Evolutionary conservation across 2,888 invertebrate genomes (phyloP).

Genomic region (Thymelicus sylvestris): DNA sequence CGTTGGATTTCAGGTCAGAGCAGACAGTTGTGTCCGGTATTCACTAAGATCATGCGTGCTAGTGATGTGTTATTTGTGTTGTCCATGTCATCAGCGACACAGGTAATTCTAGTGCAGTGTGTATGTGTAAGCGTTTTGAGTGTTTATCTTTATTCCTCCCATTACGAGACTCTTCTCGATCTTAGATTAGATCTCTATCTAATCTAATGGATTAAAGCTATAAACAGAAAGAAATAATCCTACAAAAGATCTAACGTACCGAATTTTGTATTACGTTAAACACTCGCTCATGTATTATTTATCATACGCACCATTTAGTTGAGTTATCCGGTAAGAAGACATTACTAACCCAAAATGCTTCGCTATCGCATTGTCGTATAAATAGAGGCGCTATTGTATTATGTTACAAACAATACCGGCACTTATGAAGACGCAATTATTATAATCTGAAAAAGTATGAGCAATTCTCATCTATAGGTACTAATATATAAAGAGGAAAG

Average conservation of each 20-base stretch:
- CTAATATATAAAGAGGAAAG: too few relatives aligned
- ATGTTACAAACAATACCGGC: not conserved
- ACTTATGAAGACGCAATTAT: not conserved
- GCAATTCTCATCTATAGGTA: too few relatives aligned
- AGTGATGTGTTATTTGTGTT: too few relatives aligned
- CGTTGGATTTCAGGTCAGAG: too few relatives aligned
- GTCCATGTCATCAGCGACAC: too few relatives aligned
- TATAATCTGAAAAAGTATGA: not conserved
- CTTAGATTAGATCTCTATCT: too few relatives aligned
- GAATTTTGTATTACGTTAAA: conserved; percentile 3
- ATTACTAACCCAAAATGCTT: conserved; percentile 14
- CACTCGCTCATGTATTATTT: conserved; percentile 5
- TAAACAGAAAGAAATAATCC: not conserved
- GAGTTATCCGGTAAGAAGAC: conserved; percentile 8
- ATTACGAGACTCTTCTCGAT: too few relatives aligned
- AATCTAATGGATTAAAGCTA: conserved; percentile 5
- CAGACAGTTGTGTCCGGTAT: too few relatives aligned
- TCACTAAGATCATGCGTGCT: too few relatives aligned
- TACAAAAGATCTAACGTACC: not conserved
- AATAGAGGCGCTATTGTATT: conserved; percentile 6
- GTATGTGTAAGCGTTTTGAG: too few relatives aligned
- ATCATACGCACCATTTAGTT: conserved; percentile 14
- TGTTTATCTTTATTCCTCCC: too few relatives aligned
- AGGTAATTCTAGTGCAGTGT: too few relatives aligned
- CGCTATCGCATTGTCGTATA: conserved; percentile 7